Percentiles rank a stretch among this genome's conserved stretches.
Evolutionary conservation across 2,113 vertebrate genomes (phyloP).

Genomic region (Rhinichthys klamathensis): DNA sequence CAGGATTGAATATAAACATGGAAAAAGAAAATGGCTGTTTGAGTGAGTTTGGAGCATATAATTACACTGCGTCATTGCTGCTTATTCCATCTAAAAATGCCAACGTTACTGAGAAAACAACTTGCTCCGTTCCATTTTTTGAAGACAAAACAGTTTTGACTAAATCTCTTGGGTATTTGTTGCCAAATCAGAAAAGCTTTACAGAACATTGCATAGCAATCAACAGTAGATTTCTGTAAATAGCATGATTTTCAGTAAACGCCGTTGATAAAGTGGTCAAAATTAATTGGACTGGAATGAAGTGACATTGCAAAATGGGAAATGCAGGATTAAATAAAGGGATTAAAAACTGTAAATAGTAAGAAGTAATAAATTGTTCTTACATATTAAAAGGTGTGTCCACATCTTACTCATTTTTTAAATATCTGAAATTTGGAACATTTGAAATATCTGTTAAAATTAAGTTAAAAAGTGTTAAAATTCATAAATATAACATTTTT

Average conservation of each 20-base stretch:
- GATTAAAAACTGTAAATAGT: background rate
- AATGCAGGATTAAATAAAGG: background rate
- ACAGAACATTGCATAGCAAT: background rate
- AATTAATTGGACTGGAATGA: background rate
- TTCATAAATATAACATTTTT: background rate
- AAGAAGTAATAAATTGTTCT: background rate
- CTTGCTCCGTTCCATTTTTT: background rate
- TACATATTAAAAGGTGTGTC: background rate
- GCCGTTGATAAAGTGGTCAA: background rate
- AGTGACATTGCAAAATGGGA: background rate
- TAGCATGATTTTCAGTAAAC: background rate
- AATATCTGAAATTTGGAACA: too few relatives aligned
- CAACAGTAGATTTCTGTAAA: background rate
- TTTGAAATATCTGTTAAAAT: background rate
- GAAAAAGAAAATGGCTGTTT: background rate
- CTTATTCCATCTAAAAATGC: constrained; percentile 1
- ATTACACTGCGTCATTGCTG: constrained; percentile 18
- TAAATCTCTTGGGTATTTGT: background rate
- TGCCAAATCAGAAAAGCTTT: background rate
- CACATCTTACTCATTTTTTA: background rate
- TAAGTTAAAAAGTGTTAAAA: background rate
- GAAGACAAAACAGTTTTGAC: background rate
- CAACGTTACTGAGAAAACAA: background rate
- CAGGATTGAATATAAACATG: background rate
- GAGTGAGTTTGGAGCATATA: background rate